Evolutionary conservation across 1,140 invertebrate genomes (phyloP), one percentile per base, ranked within the genome.

Genomic region (Ptiloglossa arizonensis): DNA sequence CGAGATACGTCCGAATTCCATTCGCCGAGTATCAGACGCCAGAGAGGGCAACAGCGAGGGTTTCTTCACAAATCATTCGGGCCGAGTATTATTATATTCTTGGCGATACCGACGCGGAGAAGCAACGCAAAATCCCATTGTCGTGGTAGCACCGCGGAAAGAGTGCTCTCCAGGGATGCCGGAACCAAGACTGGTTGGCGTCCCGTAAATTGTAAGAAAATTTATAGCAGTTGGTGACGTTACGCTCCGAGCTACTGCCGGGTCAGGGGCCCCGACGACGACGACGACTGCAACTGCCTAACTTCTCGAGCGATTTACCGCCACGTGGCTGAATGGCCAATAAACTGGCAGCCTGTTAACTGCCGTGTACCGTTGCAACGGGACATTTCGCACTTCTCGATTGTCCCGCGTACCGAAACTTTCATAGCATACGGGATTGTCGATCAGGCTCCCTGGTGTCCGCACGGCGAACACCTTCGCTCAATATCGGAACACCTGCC

Each of bases 181-280:
- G 62, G 44, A 41, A 50, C 29, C 69, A 27, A 59, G 71, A 32
- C 32, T 54, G 38, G 64, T 35, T 75, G 78, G 72, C 64, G 59
- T 80, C 59, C 35, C 71, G 66, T 82, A 82, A 82, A 82, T 82
- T 70, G 19, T 59, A 70, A 80, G 70, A 66, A 80, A 82, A 82
- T 82, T 82, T 80, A 82, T 76, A 72, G 71, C 35, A 66, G 50
- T 56, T 68, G 52, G 70, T 66, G 66, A 70, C 52, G 78, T 76
- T 73, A 67, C 71, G 46, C 63, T 22, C 13, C 19, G 56, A 41
- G 52, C 11, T 11, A 5, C 35, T 15, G 59, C 27, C 19, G 24
- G 50, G 66, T 59, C 70, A 46, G 59, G 50, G 54, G 41, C 44
- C n/a, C 41, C 50, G n/a, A n/a, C n/a, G n/a, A n/a, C n/a, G n/a